Base-by-base conservation (phyloP, 2,797 vertebrate genomes). In the Pipistrellus kuhlii region DNA sequence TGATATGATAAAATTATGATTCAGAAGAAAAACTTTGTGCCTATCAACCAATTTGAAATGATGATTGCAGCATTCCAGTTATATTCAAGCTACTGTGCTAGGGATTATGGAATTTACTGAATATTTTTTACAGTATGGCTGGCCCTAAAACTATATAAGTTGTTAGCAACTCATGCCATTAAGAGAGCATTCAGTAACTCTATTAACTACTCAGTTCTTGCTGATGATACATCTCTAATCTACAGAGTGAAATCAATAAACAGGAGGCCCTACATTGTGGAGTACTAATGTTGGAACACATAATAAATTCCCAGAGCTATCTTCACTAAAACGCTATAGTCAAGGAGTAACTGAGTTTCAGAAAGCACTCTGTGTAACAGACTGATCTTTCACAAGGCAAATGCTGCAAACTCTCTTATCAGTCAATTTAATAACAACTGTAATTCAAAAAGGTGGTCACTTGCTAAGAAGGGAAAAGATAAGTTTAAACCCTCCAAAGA, bases 341-440 rank as follows among this genome's bases (percentile, higher is more conserved):
- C 90, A 93, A 96, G 86, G 48, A 98, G 84, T 71, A 91, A 93
- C 92, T 91, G 68, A 95, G 88, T 88, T 89, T 88, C 69, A 94
- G 75, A 96, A 97, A 98, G 57, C 77, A 87, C 94, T 96, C 96
- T 89, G 96, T 94, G 82, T 96, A 96, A 96, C 15, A 95, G 84
- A 96, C 64, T 97, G 95, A 97, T 97, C 75, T 97, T 96, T 98
- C 96, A 94, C 96, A 97, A 97, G 95, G 95, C 75, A 98, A 96
- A 94, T 69, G n/a, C 88, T 96, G 78, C 85, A 95, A 83, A 92
- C 82, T 96, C 21, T 95, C 92, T 94, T 98, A 95, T 97, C 96
- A 97, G 90, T 83, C 69, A 93, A 20, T 97, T 97, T 97, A 98
- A 96, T 97, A 98, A 97, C 92, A 95, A 92, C 88, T 85, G 57